Base-by-base conservation (phyloP, 1,140 invertebrate genomes). In the Oscheius sp. region DNA sequence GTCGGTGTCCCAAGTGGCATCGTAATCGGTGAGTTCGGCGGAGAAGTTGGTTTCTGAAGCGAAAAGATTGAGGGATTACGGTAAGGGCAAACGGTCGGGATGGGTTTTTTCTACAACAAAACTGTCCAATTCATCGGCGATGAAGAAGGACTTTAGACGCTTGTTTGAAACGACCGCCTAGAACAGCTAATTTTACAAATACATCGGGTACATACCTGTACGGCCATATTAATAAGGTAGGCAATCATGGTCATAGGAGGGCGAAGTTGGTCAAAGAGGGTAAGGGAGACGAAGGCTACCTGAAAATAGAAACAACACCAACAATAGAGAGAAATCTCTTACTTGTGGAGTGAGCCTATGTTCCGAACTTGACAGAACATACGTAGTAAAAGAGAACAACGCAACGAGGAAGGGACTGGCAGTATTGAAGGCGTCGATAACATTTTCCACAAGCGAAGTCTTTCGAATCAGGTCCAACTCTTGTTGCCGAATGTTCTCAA, bases 241-340 rank as follows among this genome's bases (percentile, higher is more conserved):
- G 66, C 79, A 23, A 83, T 74, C 63, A 79, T 82, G 13, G 77
- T 78, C 79, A 83, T 80, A 26, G 81, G 79, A 18, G 73, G 75
- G 26, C 73, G 78, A 52, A 90, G 78, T 67, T 89, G 87, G 79
- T 90, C 89, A 79, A 89, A 89, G 10, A 90, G 79, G 7, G 88
- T 84, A 23, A 90, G 79, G 20, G 89, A 88, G 20, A 90, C 89
- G 85, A 90, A 89, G 23, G 88, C 88, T 77, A 87, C 88, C 77
- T 89, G 84, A 20, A 87, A 86, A 79, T 86, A 86, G 18, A 42
- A 42, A 10, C 38, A 42, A 10, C n/a, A 10, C 38, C n/a, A 42
- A 10, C 38, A 10, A 42, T 10, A n/a, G 38, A 10, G n/a, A 42
- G n/a, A n/a, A 42, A 42, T 10, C 10, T 10, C 38, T 42, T 42